These are phyloP conservation scores for Ligdia adustata DNA, from an alignment of 2,888 invertebrate genomes.

Conservation along the genomic window DNA sequence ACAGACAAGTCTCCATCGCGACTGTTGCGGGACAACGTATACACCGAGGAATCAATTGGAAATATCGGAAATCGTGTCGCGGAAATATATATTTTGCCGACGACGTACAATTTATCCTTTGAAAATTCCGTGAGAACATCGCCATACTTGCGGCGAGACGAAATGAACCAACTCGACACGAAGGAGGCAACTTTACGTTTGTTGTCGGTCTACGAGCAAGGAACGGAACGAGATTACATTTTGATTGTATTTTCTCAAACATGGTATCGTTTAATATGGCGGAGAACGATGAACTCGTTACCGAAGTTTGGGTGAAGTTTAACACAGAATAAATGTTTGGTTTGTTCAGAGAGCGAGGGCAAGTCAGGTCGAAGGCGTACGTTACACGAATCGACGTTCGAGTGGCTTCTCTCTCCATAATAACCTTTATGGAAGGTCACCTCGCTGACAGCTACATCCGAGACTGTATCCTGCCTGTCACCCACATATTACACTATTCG, in stretches of 20 bases:
- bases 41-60: slow-evolving; percentile 15
- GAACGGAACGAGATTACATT: slow-evolving; percentile 12
- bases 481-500: neutral
- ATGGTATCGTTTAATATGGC: slow-evolving; percentile 35
- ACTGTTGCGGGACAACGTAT: slow-evolving; percentile 3
- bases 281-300: slow-evolving; percentile 32
- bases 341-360: slow-evolving; percentile 25
- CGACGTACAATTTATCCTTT: slow-evolving; percentile 1
- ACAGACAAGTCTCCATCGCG: too few species aligned
- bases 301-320: slow-evolving; percentile 38
- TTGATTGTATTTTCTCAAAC: slow-evolving; percentile 30
- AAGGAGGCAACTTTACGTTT: neutral
- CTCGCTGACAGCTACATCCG: slow-evolving; percentile 3
- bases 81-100: slow-evolving; percentile 17
- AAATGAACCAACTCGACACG: slow-evolving; percentile 4
- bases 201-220: neutral
- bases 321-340: too few species aligned
- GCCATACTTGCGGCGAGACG: neutral
- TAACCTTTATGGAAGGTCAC: neutral
- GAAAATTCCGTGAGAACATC: neutral
- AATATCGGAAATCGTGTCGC: slow-evolving; percentile 16
- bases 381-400: neutral
- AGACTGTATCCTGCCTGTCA: slow-evolving; percentile 7
- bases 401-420: neutral
- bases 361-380: neutral